A percentile compares a stretch with the other conserved stretches of the same genome.
Evolutionary conservation across 2,888 invertebrate species (phyloP).

Genomic region (Cremastinae sp.): DNA sequence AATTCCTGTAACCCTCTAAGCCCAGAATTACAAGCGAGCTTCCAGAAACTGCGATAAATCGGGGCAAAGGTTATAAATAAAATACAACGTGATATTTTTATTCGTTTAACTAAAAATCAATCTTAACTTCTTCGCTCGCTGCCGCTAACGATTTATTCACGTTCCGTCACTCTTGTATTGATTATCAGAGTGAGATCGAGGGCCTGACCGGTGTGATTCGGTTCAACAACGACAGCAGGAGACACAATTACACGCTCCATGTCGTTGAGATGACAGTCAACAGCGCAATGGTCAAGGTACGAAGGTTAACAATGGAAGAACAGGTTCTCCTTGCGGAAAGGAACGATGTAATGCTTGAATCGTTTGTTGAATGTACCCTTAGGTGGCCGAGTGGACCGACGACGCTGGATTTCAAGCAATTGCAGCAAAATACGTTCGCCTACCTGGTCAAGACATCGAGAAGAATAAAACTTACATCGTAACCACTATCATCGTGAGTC

Average conservation of each 20-base stretch:
- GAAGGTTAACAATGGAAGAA: constrained; percentile 55
- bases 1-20: constrained; percentile 68
- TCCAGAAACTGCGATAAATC: constrained; percentile 3
- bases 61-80: constrained; percentile 18
- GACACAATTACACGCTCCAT: constrained; percentile 93
- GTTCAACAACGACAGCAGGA: constrained; percentile 93
- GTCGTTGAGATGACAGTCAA: constrained; percentile 97
- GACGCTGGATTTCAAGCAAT: constrained; percentile 88
- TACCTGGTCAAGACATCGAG: constrained; percentile 88
- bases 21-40: constrained; percentile 16
- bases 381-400: constrained; percentile 94
- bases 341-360: not conserved
- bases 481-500: constrained; percentile 88
- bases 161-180: constrained; percentile 62
- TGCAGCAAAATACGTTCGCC: constrained; percentile 88
- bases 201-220: constrained; percentile 95
- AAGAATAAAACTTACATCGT: constrained; percentile 92
- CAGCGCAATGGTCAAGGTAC: constrained; percentile 93
- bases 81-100: not conserved
- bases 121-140: not conserved
- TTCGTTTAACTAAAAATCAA: not conserved
- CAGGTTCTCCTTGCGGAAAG: too few relatives aligned
- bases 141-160: not conserved
- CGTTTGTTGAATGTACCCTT: constrained; percentile 54
- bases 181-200: constrained; percentile 90